Conservation (phyloP, 2,888 invertebrate species). For the Erpobdella octoculata region DNA sequence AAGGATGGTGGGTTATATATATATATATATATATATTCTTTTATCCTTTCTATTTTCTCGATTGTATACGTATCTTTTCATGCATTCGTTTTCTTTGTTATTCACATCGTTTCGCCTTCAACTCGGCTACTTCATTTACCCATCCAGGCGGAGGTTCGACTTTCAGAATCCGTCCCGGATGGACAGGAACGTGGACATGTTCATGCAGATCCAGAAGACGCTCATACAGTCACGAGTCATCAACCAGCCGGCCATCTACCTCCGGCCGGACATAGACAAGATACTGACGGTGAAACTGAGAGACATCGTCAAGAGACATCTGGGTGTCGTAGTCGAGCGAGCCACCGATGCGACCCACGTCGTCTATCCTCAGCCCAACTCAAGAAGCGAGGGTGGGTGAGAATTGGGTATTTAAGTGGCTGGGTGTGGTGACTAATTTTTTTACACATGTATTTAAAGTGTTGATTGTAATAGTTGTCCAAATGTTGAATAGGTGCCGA, state of each 20-base stretch:
- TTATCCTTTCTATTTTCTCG: too few species aligned
- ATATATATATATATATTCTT: too few species aligned
- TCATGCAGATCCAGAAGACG: constrained; percentile 60
- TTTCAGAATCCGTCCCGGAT: constrained; percentile 77
- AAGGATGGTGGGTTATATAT: constrained; percentile 61
- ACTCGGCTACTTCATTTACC: too few species aligned
- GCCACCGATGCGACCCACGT: constrained; percentile 87
- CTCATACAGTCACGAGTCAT: constrained; percentile 73
- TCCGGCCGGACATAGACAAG: constrained; percentile 70
- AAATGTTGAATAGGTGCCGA: too few species aligned
- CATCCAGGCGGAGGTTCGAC: constrained; percentile 65
- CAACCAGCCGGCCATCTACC: constrained; percentile 54
- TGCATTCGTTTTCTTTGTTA: too few species aligned
- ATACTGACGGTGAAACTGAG: constrained; percentile 68
- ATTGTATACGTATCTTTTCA: too few species aligned
- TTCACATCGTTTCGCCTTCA: too few species aligned
- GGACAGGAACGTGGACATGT: constrained; percentile 86
- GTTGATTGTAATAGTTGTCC: background rate
- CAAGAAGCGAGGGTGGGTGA: constrained; percentile 41
- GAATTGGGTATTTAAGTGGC: background rate
- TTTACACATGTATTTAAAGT: background rate
- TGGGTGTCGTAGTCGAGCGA: constrained; percentile 70
- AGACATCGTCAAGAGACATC: constrained; percentile 78
- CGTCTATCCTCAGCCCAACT: constrained; percentile 64
- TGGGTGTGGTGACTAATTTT: background rate